A percentile compares a stretch with the other conserved stretches of the same genome.
Conservation (phyloP, 2,113 vertebrate species). For the Apistogramma diplotaenia region DNA sequence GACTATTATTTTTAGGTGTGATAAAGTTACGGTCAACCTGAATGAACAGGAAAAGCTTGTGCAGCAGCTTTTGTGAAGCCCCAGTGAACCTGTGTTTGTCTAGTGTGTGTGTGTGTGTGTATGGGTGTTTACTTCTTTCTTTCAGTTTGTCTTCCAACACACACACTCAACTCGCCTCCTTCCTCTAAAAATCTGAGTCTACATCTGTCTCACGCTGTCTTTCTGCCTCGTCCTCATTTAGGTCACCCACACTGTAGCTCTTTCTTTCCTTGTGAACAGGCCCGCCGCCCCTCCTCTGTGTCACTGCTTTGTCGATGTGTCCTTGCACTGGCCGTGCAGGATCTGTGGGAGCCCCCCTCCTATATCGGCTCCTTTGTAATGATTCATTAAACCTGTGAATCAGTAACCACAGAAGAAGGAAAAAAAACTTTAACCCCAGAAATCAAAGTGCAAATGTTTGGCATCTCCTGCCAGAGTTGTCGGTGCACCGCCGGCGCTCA, state of each 20-base stretch:
- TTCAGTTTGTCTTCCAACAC: constrained; percentile 1
- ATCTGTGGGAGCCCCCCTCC: constrained; percentile 10
- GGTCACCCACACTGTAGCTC: constrained; percentile 16
- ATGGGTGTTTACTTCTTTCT: constrained; percentile 11
- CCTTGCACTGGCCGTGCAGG: not conserved
- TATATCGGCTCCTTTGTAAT: constrained; percentile 27
- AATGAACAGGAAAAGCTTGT: constrained; percentile 66
- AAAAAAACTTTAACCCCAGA: not conserved
- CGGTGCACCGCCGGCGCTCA: not conserved
- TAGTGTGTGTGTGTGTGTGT: not conserved
- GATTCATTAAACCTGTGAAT: constrained; percentile 54
- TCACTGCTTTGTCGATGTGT: not conserved
- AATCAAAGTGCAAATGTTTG: constrained; percentile 59
- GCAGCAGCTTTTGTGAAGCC: constrained; percentile 29
- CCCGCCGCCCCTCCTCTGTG: not conserved
- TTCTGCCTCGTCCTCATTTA: not conserved
- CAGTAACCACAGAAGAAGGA: constrained; percentile 41
- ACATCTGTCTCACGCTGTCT: not conserved
- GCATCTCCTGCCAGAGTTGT: constrained; percentile 26
- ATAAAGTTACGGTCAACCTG: not conserved
- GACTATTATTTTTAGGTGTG: constrained; percentile 1
- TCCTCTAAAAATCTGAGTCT: not conserved
- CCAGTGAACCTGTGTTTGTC: constrained; percentile 26
- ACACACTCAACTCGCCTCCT: not conserved
- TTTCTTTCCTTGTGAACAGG: not conserved